These are phyloP conservation scores for Drosophila diplacantha DNA, from an alignment of 2,888 invertebrate species.

Conservation along the genomic window DNA sequence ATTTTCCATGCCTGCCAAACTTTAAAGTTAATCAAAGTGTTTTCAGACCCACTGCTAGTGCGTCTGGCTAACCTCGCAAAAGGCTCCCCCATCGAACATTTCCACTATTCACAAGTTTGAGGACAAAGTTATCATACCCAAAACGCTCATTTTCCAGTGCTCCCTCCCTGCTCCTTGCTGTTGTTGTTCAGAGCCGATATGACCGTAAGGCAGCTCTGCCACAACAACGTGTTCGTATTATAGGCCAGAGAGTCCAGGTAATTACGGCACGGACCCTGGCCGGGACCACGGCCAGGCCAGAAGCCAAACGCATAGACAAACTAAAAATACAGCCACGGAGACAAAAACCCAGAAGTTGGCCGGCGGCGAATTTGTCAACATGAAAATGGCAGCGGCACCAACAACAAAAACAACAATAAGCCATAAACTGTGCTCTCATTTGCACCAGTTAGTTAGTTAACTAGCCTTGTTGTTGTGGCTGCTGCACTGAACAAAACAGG, in stretches of 20 bases:
- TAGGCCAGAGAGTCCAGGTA: conserved; percentile 62
- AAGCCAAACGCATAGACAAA: conserved; percentile 40
- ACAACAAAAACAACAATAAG: conserved; percentile 30
- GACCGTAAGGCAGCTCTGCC: conserved; percentile 52
- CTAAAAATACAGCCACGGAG: conserved; percentile 12
- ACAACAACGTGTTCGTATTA: conserved; percentile 62
- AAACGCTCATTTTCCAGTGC: conserved; percentile 29
- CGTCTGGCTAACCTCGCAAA: conserved; percentile 12
- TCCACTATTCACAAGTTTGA: conserved; percentile 27
- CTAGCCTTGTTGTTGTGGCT: conserved; percentile 16
- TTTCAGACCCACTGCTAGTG: conserved; percentile 16
- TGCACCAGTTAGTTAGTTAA: conserved; percentile 53
- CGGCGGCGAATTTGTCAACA: conserved; percentile 65
- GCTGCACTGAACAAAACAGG: conserved; percentile 1
- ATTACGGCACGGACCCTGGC: conserved; percentile 42
- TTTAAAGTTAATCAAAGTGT: conserved; percentile 31
- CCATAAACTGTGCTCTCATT: conserved; percentile 66
- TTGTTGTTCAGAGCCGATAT: conserved; percentile 22
- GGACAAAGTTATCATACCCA: conserved; percentile 51
- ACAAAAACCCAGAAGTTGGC: conserved; percentile 50
- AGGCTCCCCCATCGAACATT: conserved; percentile 10
- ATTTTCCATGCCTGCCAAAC: conserved; percentile 17
- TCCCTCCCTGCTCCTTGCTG: background rate
- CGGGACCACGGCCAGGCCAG: conserved; percentile 44
- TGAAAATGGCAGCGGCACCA: conserved; percentile 28